phyloP scores from a whole-genome alignment of 2,888 invertebrate genomes.

The Tillus elongatus region DNA sequence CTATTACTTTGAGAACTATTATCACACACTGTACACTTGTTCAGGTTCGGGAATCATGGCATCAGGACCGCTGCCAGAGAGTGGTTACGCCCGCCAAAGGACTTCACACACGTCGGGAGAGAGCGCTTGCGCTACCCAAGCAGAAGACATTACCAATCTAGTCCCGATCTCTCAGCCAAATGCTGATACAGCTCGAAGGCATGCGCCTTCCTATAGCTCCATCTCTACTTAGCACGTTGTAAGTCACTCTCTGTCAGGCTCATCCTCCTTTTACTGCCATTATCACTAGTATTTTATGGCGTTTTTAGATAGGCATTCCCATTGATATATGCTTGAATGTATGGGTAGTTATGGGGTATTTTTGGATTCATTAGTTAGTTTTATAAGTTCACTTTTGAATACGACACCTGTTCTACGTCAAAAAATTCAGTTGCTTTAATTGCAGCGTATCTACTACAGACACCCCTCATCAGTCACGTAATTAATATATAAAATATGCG shows the following conservation, averaged over 20 bases:
- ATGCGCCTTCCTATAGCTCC: conserved; percentile 27
- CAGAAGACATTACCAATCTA: conserved; percentile 24
- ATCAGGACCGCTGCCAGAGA: conserved; percentile 31
- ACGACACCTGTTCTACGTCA: too few relatives aligned
- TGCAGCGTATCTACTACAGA: too few relatives aligned
- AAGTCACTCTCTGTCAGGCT: conserved; percentile 9
- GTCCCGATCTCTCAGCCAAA: conserved; percentile 26
- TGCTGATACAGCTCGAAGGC: conserved; percentile 25
- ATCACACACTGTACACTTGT: conserved; percentile 31
- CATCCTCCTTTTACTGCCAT: conserved; percentile 26
- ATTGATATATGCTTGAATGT: conserved; percentile 30
- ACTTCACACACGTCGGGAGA: conserved; percentile 30
- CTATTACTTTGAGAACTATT: conserved; percentile 28
- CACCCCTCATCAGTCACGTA: too few relatives aligned
- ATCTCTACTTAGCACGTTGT: conserved; percentile 14
- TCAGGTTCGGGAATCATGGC: conserved; percentile 35
- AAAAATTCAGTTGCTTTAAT: too few relatives aligned
- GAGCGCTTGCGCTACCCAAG: conserved; percentile 33
- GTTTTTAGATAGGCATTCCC: conserved; percentile 27
- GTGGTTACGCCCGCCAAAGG: conserved; percentile 39
- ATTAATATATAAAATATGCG: too few relatives aligned
- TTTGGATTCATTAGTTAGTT: conserved; percentile 36
- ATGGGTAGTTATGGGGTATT: conserved; percentile 29
- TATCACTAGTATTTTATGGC: conserved; percentile 27
- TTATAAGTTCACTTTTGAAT: too few relatives aligned